Base-by-base conservation (phyloP, 1,140 invertebrate genomes). In the Sinella curviseta region DNA sequence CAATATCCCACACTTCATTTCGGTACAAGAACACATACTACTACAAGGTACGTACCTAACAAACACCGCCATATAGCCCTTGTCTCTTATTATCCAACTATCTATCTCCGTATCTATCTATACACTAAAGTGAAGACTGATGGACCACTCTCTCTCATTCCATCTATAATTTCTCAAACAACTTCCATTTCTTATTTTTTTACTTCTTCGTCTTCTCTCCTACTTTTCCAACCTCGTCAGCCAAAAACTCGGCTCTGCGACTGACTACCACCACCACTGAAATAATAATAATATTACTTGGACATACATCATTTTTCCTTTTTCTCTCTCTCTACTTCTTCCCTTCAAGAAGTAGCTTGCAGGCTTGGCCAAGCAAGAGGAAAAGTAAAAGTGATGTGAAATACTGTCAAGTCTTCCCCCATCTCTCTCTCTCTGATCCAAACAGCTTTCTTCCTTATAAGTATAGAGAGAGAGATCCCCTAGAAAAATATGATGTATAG, bases 311-410 rank as follows among this genome's bases (percentile, higher is more conserved):
- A 70, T 70, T 70, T 70, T 70, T 48, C 74, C 36, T 74, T 48
- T 31, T 31, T 60, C 39, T 60, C 31, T 77, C 48, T 77, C 31
- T 55, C 31, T 8, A 36, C 26, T 55, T 26, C 76, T 57, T 77
- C 39, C 30, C 76, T 54, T 33, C 76, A 77, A 60, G 33, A 12
- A 12, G 8, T 48, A 8, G 39, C 20, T 48, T 48, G 8, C 39
- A 12, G 8, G 39, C 20, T 12, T 48, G 39, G 39, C 39, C 39
- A 48, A 48, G 39, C 39, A 8, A 48, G 20, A 20, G 77, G n/a
- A n/a, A 74, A 36, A 74, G 36, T 16, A 78, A 73, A 78, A 78
- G 33, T 34, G 70, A 74, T 34, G 65, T 31, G 65, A 78, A 78
- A 24, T 74, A 73, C 48, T 36, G 33, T 73, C 35, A 36, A 35